These are phyloP conservation scores for Augochlorella aurata DNA, from an alignment of 2,888 invertebrate genomes.

Conservation along the genomic window DNA sequence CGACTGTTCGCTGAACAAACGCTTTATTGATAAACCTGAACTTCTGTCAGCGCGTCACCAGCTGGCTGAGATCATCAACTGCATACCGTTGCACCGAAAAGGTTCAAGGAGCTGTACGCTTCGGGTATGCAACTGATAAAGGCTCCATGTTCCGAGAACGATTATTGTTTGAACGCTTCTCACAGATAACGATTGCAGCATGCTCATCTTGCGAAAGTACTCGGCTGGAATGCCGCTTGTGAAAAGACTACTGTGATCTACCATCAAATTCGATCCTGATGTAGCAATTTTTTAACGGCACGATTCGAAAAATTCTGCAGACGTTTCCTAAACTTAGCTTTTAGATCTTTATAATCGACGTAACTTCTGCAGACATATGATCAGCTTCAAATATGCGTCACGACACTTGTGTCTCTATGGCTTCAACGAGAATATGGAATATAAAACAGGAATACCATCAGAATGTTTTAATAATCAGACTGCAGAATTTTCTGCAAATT, in stretches of 20 bases:
- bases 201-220: slow-evolving; percentile 44
- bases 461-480: too few species aligned
- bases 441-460: too few species aligned
- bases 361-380: too few species aligned
- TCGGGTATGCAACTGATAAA: slow-evolving; percentile 37
- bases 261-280: not conserved
- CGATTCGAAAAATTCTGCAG: too few species aligned
- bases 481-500: too few species aligned
- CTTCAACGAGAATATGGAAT: too few species aligned
- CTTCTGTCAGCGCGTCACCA: not conserved
- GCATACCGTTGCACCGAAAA: not conserved
- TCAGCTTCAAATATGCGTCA: too few species aligned
- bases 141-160: slow-evolving; percentile 26
- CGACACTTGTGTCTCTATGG: too few species aligned
- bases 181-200: slow-evolving; percentile 38
- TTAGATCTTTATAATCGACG: too few species aligned
- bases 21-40: slow-evolving; percentile 11
- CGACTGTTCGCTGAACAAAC: slow-evolving; percentile 10
- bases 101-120: slow-evolving; percentile 22
- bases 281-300: not conserved
- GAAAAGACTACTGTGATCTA: slow-evolving; percentile 19
- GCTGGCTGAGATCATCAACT: slow-evolving; percentile 19
- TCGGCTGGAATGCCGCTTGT: slow-evolving; percentile 25
- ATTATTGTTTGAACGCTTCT: slow-evolving; percentile 35
- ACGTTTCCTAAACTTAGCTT: too few species aligned